Conservation (phyloP, 2,797 vertebrate genomes). For the Masticophis lateralis region DNA sequence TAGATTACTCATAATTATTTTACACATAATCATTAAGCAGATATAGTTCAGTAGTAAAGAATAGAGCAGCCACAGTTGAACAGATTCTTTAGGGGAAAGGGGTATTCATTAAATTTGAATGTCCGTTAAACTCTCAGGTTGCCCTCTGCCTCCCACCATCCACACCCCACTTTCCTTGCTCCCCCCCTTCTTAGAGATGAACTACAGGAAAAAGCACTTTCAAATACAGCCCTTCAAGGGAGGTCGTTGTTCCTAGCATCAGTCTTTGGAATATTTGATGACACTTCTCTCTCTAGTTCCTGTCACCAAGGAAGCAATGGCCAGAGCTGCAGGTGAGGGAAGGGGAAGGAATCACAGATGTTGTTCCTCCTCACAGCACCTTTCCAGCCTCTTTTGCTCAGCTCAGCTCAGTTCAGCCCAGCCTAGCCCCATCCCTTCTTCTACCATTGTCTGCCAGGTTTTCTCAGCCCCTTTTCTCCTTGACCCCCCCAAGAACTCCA, state of each 20-base stretch:
- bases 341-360: not conserved
- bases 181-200: not conserved
- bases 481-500: not conserved
- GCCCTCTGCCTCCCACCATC: not conserved
- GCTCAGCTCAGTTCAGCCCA: not conserved
- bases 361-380: not conserved
- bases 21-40: conserved; percentile 11
- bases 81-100: not conserved
- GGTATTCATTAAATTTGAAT: not conserved
- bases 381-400: not conserved
- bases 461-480: not conserved
- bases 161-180: not conserved
- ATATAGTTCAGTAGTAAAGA: not conserved
- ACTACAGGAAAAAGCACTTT: not conserved
- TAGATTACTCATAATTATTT: not conserved
- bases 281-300: not conserved
- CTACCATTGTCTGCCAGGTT: not conserved
- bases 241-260: not conserved
- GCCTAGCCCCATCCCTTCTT: not conserved
- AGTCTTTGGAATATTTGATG: not conserved
- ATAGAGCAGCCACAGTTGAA: not conserved
- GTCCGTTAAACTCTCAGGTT: not conserved
- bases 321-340: not conserved
- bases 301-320: not conserved
- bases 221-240: not conserved